These are phyloP conservation scores for Tyria jacobaeae DNA, from an alignment of 2,888 invertebrate genomes.

Conservation along the genomic window DNA sequence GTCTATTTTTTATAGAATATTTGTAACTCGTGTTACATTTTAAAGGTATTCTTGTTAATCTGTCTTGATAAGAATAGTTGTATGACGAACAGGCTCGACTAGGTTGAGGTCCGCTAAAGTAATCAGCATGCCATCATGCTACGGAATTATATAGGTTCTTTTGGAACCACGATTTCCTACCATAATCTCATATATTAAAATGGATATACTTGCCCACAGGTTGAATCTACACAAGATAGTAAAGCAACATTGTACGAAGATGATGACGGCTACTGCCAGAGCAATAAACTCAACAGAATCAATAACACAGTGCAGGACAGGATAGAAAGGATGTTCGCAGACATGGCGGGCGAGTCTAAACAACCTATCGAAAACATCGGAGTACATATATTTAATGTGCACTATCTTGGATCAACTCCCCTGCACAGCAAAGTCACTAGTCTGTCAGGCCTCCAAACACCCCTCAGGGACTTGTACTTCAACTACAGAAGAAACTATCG, in stretches of 20 bases:
- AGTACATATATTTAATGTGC: conserved; percentile 89
- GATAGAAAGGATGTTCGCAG: conserved; percentile 94
- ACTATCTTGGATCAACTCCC: conserved; percentile 93
- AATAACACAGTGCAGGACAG: conserved; percentile 93
- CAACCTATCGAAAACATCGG: conserved; percentile 84
- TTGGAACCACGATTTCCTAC: no score
- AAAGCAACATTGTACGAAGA: conserved; percentile 75
- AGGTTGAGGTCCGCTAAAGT: no score
- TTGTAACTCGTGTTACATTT: no score
- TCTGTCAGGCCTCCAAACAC: conserved; percentile 93
- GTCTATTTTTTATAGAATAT: no score
- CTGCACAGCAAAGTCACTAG: conserved; percentile 93
- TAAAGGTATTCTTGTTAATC: no score
- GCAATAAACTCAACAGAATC: conserved; percentile 70
- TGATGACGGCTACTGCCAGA: conserved; percentile 77
- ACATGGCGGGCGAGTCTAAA: conserved; percentile 87
- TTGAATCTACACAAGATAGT: conserved; percentile 68
- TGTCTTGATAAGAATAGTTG: no score
- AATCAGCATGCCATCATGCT: no score
- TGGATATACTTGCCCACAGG: conserved; percentile 57
- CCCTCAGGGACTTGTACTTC: conserved; percentile 91
- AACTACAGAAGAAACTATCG: conserved; percentile 85
- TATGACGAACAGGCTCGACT: no score
- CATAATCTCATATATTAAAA: background rate
- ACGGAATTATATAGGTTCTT: no score